phyloP scores from a whole-genome alignment of 2,113 vertebrate species.

The Tursiops truncatus region DNA sequence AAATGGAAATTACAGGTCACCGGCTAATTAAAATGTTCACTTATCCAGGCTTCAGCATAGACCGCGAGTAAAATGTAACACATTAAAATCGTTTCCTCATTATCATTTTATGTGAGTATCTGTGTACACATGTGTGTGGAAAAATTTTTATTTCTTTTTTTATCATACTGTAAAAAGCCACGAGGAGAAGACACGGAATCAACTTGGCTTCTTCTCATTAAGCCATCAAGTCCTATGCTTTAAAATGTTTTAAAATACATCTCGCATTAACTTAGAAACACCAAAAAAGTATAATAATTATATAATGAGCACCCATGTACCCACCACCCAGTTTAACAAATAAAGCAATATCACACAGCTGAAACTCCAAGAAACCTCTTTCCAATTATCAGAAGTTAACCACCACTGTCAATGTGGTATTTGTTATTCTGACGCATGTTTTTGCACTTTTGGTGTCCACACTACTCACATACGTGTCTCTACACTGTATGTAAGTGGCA shows the following conservation, averaged over 20 bases:
- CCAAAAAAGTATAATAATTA: not conserved
- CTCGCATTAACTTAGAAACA: not conserved
- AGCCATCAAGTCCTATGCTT: not conserved
- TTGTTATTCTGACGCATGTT: not conserved
- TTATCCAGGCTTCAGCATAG: not conserved
- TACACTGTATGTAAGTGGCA: not conserved
- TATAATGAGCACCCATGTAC: rapidly evolving
- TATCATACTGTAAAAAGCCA: not conserved
- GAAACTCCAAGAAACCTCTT: not conserved
- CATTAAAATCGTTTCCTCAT: not conserved
- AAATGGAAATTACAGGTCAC: not conserved
- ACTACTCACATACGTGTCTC: rapidly evolving
- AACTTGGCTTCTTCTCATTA: not conserved
- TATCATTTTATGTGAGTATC: not conserved
- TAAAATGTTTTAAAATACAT: not conserved
- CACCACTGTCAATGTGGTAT: not conserved
- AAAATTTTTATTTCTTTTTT: not conserved
- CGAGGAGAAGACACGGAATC: not conserved
- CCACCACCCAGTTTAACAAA: not conserved
- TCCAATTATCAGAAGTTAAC: not conserved
- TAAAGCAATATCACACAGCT: not conserved
- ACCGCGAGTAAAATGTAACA: not conserved
- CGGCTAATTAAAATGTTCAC: slow-evolving; percentile 5
- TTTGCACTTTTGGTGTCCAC: rapidly evolving
- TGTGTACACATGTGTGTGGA: not conserved